Evolutionary conservation across 2,888 invertebrate genomes (phyloP).

Genomic region (Leptopilina syphax): DNA sequence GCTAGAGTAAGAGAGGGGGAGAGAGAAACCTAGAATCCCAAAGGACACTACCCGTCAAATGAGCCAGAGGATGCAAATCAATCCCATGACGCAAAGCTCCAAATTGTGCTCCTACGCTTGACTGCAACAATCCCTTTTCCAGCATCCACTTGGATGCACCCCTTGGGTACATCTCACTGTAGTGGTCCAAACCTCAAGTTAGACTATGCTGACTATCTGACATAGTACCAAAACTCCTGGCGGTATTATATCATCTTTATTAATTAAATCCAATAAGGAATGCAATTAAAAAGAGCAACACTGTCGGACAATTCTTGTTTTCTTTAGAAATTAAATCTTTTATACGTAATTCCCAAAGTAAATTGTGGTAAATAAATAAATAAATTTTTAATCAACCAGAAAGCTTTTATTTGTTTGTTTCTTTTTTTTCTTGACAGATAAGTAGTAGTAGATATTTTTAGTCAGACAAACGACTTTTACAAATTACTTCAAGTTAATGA

Average conservation of each 20-base stretch:
- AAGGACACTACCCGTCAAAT: conserved; percentile 71
- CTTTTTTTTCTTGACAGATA: no score
- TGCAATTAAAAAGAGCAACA: no score
- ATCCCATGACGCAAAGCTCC: conserved; percentile 69
- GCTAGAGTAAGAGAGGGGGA: conserved; percentile 1
- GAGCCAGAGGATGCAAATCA: conserved; percentile 75
- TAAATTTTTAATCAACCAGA: no score
- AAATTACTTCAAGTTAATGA: no score
- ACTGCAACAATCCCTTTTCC: conserved; percentile 72
- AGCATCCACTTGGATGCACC: conserved; percentile 58
- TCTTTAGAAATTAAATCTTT: no score
- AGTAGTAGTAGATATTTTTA: no score
- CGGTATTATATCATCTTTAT: not conserved
- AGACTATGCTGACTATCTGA: conserved; percentile 41
- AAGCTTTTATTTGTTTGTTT: no score
- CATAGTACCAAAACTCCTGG: conserved; percentile 12
- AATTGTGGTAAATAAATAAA: no score
- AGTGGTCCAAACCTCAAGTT: conserved; percentile 48
- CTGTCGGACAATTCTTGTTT: no score
- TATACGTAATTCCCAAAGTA: no score
- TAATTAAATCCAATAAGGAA: not conserved
- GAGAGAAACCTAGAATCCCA: conserved; percentile 57
- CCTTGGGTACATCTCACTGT: conserved; percentile 63
- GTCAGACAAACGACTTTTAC: no score
- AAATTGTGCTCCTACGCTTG: conserved; percentile 69